phyloP scores from a whole-genome alignment of 2,888 invertebrate species.

The Campaea margaritaria region DNA sequence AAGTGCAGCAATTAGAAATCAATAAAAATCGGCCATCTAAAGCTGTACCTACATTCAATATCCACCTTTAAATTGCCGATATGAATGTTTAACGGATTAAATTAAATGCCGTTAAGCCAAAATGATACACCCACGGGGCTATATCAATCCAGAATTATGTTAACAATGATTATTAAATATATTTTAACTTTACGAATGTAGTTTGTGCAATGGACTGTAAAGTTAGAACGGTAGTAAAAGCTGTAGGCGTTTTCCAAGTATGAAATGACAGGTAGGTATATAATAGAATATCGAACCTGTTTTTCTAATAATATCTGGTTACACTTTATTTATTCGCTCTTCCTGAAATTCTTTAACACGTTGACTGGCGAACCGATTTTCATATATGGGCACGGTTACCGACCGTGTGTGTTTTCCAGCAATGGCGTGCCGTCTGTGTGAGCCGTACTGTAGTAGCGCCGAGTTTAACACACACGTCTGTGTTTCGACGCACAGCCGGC shows the following conservation, averaged over 20 bases:
- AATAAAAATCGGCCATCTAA: slow-evolving; percentile 10
- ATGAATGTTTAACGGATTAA: slow-evolving; percentile 22
- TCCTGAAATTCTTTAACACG: no score
- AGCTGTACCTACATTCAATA: slow-evolving; percentile 27
- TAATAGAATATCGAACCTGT: neutral
- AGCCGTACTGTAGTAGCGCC: no score
- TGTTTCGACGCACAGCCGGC: no score
- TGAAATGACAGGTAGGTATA: neutral
- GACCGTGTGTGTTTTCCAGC: no score
- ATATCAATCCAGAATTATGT: slow-evolving; percentile 22
- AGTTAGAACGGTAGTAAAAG: neutral
- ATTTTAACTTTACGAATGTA: slow-evolving; percentile 8
- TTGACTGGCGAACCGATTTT: no score
- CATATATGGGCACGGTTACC: no score
- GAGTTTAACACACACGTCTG: no score
- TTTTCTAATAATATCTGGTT: no score
- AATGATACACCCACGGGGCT: slow-evolving; percentile 19
- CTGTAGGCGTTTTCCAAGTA: neutral
- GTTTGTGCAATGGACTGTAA: slow-evolving; percentile 7
- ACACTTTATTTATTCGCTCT: no score
- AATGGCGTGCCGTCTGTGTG: no score
- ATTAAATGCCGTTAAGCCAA: slow-evolving; percentile 10
- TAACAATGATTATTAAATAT: slow-evolving; percentile 4
- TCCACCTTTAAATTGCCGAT: slow-evolving; percentile 9
- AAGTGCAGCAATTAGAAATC: slow-evolving; percentile 4